Evolutionary conservation across 2,113 vertebrate genomes (phyloP), one percentile per base, ranked within the genome.

Genomic region (Andinoacara biseriatus): DNA sequence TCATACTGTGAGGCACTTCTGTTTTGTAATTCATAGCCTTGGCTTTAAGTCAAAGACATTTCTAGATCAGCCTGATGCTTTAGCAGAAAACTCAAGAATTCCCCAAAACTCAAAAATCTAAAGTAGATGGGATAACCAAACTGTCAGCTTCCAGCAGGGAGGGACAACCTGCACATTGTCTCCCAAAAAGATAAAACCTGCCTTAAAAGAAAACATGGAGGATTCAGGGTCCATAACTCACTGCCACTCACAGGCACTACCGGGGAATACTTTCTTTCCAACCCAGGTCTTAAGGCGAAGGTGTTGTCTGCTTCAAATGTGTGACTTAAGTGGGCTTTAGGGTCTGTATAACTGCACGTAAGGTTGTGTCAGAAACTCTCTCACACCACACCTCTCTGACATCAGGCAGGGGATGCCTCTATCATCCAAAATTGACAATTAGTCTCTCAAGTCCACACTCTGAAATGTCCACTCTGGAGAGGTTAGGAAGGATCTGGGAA

Each of bases 21-120:
- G 49, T 81, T 94, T 88, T 93, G 93, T 89, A 92, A 91, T 90
- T 92, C 82, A 92, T 92, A 91, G 80, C 62, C 33, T 83, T 81
- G 63, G 77, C 87, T 92, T 79, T 52, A 89, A 65, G 74, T 69
- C 89, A 2, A 85, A 43, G 78, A 85, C 80, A 81, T 9, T 90
- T 82, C 56, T 65, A 81, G 81, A 89, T 63, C 26, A 86, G 81
- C 78, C n/a, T 40, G n/a, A 46, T 69, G 54, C 60, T 83, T 85
- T 78, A 79, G 62, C 10, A 56, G 69, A 33, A 52, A 65, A 46
- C 26, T 80, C n/a, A 86, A 86, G 83, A 74, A 76, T 87, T 85
- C 13, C 20, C 24, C 18, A 38, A 84, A 78, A 74, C 31, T 38
- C 46, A 67, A n/a, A n/a, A n/a, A 20, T 9, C 38, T 9, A 74